A percentile compares a stretch with the other conserved stretches of the same genome.
phyloP scores from a whole-genome alignment of 2,113 vertebrate species.

The Laticauda colubrina region DNA sequence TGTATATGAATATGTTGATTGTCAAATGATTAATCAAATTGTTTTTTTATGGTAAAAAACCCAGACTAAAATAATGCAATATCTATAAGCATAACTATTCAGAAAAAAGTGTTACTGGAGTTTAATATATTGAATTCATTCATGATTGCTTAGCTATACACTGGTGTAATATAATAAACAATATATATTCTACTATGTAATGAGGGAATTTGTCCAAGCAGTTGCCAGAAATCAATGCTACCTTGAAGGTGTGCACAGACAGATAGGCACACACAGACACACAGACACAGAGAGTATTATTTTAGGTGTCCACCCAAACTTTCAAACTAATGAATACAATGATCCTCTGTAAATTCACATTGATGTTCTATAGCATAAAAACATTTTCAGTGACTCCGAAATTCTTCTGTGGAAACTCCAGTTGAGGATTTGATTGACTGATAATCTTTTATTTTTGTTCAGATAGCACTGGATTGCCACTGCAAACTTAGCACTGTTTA shows the following conservation, averaged over 20 bases:
- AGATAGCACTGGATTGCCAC: not conserved
- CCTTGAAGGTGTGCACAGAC: not conserved
- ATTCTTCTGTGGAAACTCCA: not conserved
- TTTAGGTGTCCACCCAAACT: not conserved
- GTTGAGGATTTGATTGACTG: not conserved
- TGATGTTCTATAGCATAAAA: not conserved
- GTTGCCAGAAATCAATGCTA: not conserved
- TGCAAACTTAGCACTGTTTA: not conserved
- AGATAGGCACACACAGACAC: not conserved
- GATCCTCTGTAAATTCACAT: not conserved
- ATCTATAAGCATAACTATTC: not conserved
- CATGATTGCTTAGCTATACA: not conserved
- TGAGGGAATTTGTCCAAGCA: not conserved
- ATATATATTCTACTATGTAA: not conserved
- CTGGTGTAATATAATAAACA: not conserved
- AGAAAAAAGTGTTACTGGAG: not conserved
- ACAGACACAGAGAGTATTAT: not conserved
- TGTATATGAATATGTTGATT: not conserved
- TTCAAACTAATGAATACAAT: not conserved
- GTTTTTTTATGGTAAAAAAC: not conserved
- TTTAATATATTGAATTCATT: not conserved
- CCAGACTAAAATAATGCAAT: not conserved
- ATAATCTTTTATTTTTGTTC: not conserved
- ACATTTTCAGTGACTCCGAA: not conserved
- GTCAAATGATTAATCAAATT: not conserved